These are phyloP conservation scores for Neoascia interrupta DNA, from an alignment of 2,888 invertebrate genomes.

Conservation along the genomic window DNA sequence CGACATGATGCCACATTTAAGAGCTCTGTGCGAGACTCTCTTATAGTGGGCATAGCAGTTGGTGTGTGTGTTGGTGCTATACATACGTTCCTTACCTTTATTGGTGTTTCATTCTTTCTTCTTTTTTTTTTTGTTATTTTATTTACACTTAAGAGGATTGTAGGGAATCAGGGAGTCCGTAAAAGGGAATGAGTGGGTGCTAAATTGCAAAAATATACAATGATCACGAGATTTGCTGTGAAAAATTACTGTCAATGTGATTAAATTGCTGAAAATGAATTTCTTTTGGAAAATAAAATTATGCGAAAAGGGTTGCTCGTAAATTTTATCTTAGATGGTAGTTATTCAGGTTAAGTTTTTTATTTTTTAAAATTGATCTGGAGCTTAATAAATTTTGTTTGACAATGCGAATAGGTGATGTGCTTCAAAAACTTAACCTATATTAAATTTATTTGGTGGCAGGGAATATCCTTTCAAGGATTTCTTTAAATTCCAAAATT, in stretches of 20 bases:
- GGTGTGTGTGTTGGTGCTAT: slow-evolving; percentile 9
- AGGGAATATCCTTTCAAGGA: no score
- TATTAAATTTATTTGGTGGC: no score
- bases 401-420: no score
- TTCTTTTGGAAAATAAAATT: background rate
- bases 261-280: background rate
- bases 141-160: slow-evolving; percentile 47
- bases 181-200: background rate
- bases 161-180: slow-evolving; percentile 23
- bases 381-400: no score
- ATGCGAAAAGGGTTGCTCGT: no score
- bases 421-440: no score
- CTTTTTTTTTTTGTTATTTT: slow-evolving; percentile 14
- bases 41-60: slow-evolving; percentile 50
- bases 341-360: no score
- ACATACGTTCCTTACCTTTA: slow-evolving; percentile 29
- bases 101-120: slow-evolving; percentile 22
- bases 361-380: no score
- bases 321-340: no score
- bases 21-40: slow-evolving; percentile 30
- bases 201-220: background rate
- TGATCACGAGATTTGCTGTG: background rate
- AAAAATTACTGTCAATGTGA: no score
- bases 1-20: slow-evolving; percentile 39
- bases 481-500: no score